A percentile compares a stretch with the other conserved stretches of the same genome.
These are phyloP conservation scores for Nomada flava DNA, from an alignment of 2,888 invertebrate species.

Conservation along the genomic window DNA sequence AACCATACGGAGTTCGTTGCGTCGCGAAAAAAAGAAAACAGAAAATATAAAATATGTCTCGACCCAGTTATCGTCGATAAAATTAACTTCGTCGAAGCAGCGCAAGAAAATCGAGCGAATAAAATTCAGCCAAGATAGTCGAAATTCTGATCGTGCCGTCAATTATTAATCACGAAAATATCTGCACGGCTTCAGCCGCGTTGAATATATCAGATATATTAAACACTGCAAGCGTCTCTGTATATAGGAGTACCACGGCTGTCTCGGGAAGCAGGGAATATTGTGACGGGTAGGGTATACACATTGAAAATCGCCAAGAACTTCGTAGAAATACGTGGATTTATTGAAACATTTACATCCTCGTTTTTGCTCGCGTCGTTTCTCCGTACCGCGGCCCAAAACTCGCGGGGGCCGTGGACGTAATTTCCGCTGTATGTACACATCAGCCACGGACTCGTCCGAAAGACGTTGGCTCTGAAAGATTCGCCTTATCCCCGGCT, in stretches of 20 bases:
- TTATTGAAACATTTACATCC: slow-evolving; percentile 84
- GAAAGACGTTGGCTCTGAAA: slow-evolving; percentile 9
- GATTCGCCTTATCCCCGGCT: slow-evolving; percentile 11
- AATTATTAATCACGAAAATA: no score
- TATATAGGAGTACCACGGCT: not conserved
- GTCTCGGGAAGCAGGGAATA: not conserved
- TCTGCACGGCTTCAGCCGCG: no score
- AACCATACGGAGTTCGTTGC: not conserved
- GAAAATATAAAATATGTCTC: no score
- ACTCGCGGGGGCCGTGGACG: slow-evolving; percentile 5
- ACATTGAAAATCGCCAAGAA: not conserved
- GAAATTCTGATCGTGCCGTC: no score
- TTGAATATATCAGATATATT: no score
- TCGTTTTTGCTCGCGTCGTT: slow-evolving; percentile 69
- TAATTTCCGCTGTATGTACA: slow-evolving; percentile 9
- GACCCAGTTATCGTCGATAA: no score
- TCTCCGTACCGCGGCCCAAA: slow-evolving; percentile 28
- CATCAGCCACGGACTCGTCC: slow-evolving; percentile 17
- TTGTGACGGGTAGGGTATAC: not conserved
- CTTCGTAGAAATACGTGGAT: slow-evolving; percentile 83
- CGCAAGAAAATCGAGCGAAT: no score
- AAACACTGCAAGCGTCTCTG: no score
- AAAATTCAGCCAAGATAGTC: no score
- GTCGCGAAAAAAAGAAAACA: no score
- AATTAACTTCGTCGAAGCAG: no score